Evolutionary conservation across 2,797 vertebrate genomes (phyloP), one percentile per base, ranked within the genome.

Genomic region (Pteronotus mesoamericanus): DNA sequence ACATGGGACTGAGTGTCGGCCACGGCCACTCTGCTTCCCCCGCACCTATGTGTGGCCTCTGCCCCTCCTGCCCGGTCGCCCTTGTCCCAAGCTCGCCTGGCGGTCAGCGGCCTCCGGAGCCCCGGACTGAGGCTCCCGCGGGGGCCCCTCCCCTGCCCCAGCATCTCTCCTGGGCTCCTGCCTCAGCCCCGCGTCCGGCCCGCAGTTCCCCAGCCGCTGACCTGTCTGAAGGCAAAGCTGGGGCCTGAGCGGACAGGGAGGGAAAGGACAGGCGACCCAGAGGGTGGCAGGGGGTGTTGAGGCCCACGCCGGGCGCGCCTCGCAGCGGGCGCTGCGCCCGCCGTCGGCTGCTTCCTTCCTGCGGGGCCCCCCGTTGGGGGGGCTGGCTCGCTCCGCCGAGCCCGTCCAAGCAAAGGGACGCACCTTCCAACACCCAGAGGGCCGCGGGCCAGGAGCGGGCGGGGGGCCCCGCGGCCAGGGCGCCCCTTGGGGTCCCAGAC

Each of bases 271-370:
- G 4, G 5, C 10, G 32, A 10, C 11, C 42, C 2, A 1, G 74
- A n/a, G 7, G 19, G 19, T 0, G 2, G 3, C 1, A 2, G 12
- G 11, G 57, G 4, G 1, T 0, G 8, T 21, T 14, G 9, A 8
- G 14, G 22, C 12, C 75, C 5, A 0, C 32, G 26, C 37, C 2
- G 32, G 1, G 22, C 85, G 32, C 1, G 0, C 48, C 29, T 8
- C 0, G 1, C 22, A 19, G 12, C 34, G n/a, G 18, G 19, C 9
- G 21, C n/a, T 2, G 64, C n/a, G n/a, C n/a, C n/a, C n/a, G n/a
- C n/a, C n/a, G n/a, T 57, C 6, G 5, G 19, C 15, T 7, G 7
- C 74, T 29, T 6, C 46, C 55, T 55, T 69, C 74, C 51, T n/a
- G 11, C 61, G 9, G 2, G n/a, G 19, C 32, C 48, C 34, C 55